Evolutionary conservation across 1,140 invertebrate genomes (phyloP).

Genomic region (Elymnias hypermnestra): DNA sequence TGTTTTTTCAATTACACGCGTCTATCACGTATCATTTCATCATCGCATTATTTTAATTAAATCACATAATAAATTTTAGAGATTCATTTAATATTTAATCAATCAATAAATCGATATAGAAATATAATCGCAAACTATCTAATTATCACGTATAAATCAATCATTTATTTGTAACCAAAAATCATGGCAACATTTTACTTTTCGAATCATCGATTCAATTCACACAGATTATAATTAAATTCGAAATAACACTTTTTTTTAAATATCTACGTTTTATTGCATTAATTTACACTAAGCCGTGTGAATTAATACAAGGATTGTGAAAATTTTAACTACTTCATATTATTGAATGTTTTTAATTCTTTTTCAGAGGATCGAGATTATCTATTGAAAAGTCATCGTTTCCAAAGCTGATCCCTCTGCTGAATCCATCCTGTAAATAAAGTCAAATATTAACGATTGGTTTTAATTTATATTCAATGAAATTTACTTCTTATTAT

Average conservation of each 20-base stretch:
- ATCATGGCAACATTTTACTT: slow-evolving; percentile 59
- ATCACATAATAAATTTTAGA: slow-evolving; percentile 32
- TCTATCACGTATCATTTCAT: too few species aligned
- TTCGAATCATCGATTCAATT: slow-evolving; percentile 38
- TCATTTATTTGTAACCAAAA: slow-evolving; percentile 59
- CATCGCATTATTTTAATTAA: too few species aligned
- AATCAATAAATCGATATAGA: slow-evolving; percentile 23
- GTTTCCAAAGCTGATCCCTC: slow-evolving; percentile 87
- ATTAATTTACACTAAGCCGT: slow-evolving; percentile 45
- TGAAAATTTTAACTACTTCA: slow-evolving; percentile 50
- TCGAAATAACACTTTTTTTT: slow-evolving; percentile 17
- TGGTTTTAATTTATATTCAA: too few species aligned
- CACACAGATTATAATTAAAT: slow-evolving; percentile 24
- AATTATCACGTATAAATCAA: slow-evolving; percentile 57
- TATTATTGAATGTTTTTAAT: slow-evolving; percentile 43
- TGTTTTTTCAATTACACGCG: not conserved
- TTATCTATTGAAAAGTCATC: slow-evolving; percentile 90
- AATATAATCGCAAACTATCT: slow-evolving; percentile 39
- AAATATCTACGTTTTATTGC: slow-evolving; percentile 38
- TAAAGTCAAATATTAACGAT: too few species aligned
- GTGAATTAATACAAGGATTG: slow-evolving; percentile 46
- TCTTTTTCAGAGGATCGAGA: slow-evolving; percentile 84
- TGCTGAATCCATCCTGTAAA: slow-evolving; percentile 88
- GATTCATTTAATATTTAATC: slow-evolving; percentile 31
- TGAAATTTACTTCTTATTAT: too few species aligned